Base-by-base conservation (phyloP, 2,797 vertebrate genomes). In the Nyctalus aviator region DNA sequence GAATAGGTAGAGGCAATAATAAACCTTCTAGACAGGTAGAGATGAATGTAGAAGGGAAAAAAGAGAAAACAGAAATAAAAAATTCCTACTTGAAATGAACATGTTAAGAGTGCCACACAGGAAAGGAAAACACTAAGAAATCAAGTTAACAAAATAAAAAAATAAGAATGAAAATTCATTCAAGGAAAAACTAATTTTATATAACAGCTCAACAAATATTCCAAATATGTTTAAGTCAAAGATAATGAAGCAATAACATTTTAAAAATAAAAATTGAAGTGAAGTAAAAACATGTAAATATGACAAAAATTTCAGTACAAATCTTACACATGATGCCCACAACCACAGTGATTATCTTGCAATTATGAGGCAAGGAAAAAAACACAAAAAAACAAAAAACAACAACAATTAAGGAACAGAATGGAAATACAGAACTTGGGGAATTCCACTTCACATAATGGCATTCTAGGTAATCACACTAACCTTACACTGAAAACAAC, bases 91-190 rank as follows among this genome's bases (percentile, higher is more conserved):
- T 30, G 87, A 83, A 75, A 73, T 27, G 13, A 82, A 35, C 32
- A 69, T 71, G 75, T 86, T 41, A 76, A 91, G 86, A 86, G 90
- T 66, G 14, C 2, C 46, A 76, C 30, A 71, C 8, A 88, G 4
- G 50, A 83, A 88, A 78, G 35, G 59, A 77, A 91, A 93, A 91
- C 21, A 75, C n/a, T 50, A 83, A 68, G 81, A 87, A 62, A 90
- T 5, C 57, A 92, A 76, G 69, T 27, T 78, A 81, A 92, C 46
- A 87, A 92, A 95, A 84, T 88, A 57, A 27, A 90, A 69, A 73
- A 57, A 20, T 69, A 66, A 94, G 30, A 46, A 94, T 84, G 64
- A 95, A 84, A 62, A 76, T 77, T 93, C 37, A 82, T 14, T 64
- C 32, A 76, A 90, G 30, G 20, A 81, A 95, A 93, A 89, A 75